Evolutionary conservation across 2,113 vertebrate species (phyloP), one percentile per base, ranked within the genome.

Genomic region (Mesitornis unicolor): DNA sequence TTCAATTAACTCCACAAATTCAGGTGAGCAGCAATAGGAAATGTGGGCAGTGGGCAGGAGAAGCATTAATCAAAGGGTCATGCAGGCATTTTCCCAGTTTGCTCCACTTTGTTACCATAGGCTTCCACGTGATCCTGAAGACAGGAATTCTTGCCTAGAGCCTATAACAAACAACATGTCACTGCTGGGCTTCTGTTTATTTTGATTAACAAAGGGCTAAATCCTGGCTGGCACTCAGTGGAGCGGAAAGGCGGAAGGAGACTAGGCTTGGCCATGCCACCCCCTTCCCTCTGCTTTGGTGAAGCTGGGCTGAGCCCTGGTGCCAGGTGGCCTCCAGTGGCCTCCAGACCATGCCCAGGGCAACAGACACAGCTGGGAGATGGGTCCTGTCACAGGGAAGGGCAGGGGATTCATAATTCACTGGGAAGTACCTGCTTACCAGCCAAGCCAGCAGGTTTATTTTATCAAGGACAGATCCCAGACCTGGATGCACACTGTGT

Each of bases 131-230:
- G 79, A 80, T 67, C 86, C 50, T 78, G 43, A 48, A 90, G 85
- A 40, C 2, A 11, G 22, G 10, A 38, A 71, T 84, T 83, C 36
- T 77, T 94, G 79, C 64, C 40, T 90, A 78, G 13, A 94, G 60
- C 65, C 64, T 88, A n/a, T 59, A 80, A 73, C 29, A 91, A 93
- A n/a, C 67, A 92, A 70, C 65, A 56, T 48, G 56, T 28, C 85
- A 71, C 33, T 1, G 0, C 43, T 40, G 43, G n/a, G 33, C 77
- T 94, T 86, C 92, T 93, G 79, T 86, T 95, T 67, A 71, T 88
- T 88, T 88, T 86, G 59, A 80, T 90, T 81, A 88, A 92, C 88
- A 88, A 80, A 87, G n/a, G 48, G 60, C 28, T 88, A 16, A 90
- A 80, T 93, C 65, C 51, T 94, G 59, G 16, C 82, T 88, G 79